Base-by-base conservation (phyloP, 2,797 vertebrate species). In the Aulostomus chinensis region DNA sequence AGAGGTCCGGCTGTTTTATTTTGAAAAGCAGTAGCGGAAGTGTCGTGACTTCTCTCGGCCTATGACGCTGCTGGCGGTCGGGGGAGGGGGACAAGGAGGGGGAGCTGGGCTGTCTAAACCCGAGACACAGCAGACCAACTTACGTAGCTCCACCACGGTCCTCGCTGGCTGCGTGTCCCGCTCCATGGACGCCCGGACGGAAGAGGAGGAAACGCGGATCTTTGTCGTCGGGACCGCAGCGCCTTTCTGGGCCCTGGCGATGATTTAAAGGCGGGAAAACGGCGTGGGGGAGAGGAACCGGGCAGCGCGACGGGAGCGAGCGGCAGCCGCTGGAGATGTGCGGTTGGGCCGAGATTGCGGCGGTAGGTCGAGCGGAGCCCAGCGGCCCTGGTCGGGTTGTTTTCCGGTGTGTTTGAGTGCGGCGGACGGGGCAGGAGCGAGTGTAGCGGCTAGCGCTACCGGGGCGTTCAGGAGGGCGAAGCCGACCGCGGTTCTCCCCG, bases 291-390 rank as follows among this genome's bases (percentile, higher is more conserved):
- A 59, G 37, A 50, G 25, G 28, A 41, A 57, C 34, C 41, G 49
- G 51, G 72, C 48, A 59, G 63, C 31, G 41, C 13, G 28, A 14
- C 24, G 47, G 58, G 15, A 46, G 49, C 54, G 67, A 54, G 56
- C 62, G 32, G 78, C 56, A 77, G 68, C 73, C 64, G 76, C 56
- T 54, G 75, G 88, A 87, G 87, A 91, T 88, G 89, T 75, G 88
- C 83, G 70, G 80, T 77, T 65, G 79, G 86, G 86, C 84, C 81
- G 87, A 87, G 88, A 91, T 90, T 90, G 85, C 84, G 73, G 83
- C 76, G 84, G 83, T 81, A 75, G 79, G 84, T 73, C 67, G 46
- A 54, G 46, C 18, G 5, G 46, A 60, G 40, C 42, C 18, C 59
- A 14, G 38, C 71, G 33, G 67, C 11, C 24, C 33, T 45, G 40